phyloP scores from a whole-genome alignment of 2,888 invertebrate genomes.

The Autographa gamma region DNA sequence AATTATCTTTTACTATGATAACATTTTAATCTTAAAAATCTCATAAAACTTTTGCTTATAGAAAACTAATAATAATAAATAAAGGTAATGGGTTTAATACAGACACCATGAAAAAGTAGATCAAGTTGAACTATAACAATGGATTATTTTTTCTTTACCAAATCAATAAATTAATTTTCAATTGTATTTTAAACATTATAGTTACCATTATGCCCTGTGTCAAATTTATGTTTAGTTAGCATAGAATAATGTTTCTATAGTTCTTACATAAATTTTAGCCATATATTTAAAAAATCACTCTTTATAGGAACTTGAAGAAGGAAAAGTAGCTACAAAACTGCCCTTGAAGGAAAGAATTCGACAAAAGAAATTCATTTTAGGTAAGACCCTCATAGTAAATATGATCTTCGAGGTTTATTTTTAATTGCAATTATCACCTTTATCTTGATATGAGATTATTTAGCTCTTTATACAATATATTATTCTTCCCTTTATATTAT shows the following conservation, averaged over 20 bases:
- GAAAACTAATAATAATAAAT: not conserved
- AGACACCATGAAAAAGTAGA: not conserved
- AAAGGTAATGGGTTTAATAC: not conserved
- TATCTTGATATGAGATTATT: too few relatives aligned
- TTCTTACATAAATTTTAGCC: not conserved
- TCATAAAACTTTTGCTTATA: not conserved
- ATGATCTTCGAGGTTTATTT: too few relatives aligned
- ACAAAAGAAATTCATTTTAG: constrained; percentile 91
- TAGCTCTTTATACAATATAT: too few relatives aligned
- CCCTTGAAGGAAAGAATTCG: constrained; percentile 89
- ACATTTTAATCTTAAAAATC: not conserved
- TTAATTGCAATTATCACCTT: too few relatives aligned
- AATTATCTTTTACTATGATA: not conserved
- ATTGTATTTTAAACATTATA: not conserved
- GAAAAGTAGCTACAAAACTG: constrained; percentile 86
- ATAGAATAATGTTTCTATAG: not conserved
- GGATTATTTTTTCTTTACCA: not conserved
- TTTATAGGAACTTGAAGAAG: constrained; percentile 86
- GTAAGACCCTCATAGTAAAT: constrained; percentile 74
- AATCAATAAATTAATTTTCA: not conserved
- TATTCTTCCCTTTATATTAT: too few relatives aligned
- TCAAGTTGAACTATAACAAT: not conserved
- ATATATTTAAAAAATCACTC: not conserved
- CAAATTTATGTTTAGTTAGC: not conserved
- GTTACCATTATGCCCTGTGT: not conserved